A percentile compares a stretch with the other conserved stretches of the same genome.
phyloP scores from a whole-genome alignment of 2,888 invertebrate genomes.

The Melinaea marsaeus region DNA sequence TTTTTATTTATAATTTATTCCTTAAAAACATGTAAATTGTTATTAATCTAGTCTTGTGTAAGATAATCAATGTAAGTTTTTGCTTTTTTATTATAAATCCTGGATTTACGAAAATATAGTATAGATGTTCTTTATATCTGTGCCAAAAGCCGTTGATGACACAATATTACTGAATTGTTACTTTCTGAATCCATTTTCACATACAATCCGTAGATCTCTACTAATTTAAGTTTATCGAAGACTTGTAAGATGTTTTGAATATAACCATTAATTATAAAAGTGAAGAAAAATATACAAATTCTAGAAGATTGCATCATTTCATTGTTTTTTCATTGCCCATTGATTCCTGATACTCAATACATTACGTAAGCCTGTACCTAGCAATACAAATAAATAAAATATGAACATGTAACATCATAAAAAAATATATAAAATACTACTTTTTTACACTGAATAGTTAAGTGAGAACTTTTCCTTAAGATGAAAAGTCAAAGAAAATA shows the following conservation, averaged over 20 bases:
- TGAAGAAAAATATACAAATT: slow-evolving; percentile 58
- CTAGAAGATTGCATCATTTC: slow-evolving; percentile 59
- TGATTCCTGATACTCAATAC: neutral
- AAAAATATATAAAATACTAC: too few species aligned
- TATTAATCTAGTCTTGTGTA: slow-evolving; percentile 50
- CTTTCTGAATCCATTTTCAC: slow-evolving; percentile 17
- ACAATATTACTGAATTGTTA: neutral
- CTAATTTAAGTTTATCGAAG: slow-evolving; percentile 46
- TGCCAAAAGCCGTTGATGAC: slow-evolving; percentile 25
- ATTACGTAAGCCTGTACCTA: neutral
- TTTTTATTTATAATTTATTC: slow-evolving; percentile 28
- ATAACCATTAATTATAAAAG: slow-evolving; percentile 54
- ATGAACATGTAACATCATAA: neutral
- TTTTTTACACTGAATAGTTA: too few species aligned
- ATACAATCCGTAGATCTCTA: slow-evolving; percentile 33
- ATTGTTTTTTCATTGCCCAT: slow-evolving; percentile 43
- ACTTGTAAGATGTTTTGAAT: slow-evolving; percentile 54
- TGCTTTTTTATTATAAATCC: slow-evolving; percentile 39
- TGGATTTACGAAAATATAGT: slow-evolving; percentile 38
- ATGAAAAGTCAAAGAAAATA: too few species aligned
- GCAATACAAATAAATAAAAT: neutral
- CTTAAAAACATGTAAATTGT: slow-evolving; percentile 45
- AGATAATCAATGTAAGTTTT: slow-evolving; percentile 38
- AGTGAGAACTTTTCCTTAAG: too few species aligned
- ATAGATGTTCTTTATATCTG: slow-evolving; percentile 12